Base-by-base conservation (phyloP, 2,113 vertebrate genomes). In the Isurus oxyrinchus region DNA sequence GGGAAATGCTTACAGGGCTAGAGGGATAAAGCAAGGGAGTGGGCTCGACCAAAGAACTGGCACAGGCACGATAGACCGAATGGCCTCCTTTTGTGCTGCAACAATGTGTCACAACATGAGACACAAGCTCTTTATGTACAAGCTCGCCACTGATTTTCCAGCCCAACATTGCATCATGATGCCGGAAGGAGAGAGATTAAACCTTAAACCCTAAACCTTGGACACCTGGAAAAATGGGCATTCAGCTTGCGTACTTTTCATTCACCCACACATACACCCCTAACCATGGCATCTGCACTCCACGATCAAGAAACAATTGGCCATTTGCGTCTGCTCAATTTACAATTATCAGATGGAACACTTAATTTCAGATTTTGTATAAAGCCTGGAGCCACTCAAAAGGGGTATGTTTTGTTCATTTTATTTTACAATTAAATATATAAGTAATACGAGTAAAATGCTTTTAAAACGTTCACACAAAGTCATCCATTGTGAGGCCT, bases 381-480 rank as follows among this genome's bases (percentile, higher is more conserved):
- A 94, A 40, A 5, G 90, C 90, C 90, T 94, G 35, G 90, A 94
- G 59, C 90, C 90, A 66, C 4, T 93, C 57, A 94, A n/a, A 59
- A 66, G 59, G 61, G 25, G 94, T 72, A 53, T 44, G 10, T 67
- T 95, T 95, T 69, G n/a, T 72, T 19, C 40, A 55, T 72, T 72
- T 95, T 35, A 44, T 72, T 69, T 35, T 55, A 69, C 49, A 76
- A 72, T 63, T 55, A 31, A 69, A 72, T 44, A 31, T 76, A 27
- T 5, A 95, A 95, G 94, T 95, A 55, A 95, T 63, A 95, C 94
- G 49, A 95, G 67, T 55, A 76, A 95, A 95, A 95, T 49, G 3
- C 66, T 72, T 72, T 95, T 72, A 72, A 95, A 95, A 69, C 6
- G 66, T 49, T 67, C 66, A 21, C n/a, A 95, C 67, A 76, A 95